Conservation (phyloP, 2,888 invertebrate genomes). For the Drosophila cognata region DNA sequence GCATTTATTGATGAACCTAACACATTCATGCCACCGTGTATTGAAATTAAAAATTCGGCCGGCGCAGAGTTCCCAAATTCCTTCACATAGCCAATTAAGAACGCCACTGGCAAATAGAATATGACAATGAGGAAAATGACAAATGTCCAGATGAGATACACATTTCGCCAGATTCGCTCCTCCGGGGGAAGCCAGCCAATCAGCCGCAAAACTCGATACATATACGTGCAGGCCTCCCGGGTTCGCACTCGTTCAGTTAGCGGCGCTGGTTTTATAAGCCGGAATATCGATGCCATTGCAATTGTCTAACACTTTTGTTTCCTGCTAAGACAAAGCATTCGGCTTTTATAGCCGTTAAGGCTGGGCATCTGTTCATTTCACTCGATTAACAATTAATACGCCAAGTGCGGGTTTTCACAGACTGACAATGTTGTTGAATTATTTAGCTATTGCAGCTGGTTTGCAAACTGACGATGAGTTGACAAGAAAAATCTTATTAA, state of each 20-base stretch:
- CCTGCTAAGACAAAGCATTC: no score
- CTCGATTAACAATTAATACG: constrained; percentile 24
- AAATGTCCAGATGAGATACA: constrained; percentile 54
- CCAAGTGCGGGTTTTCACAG: neutral
- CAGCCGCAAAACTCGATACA: constrained; percentile 48
- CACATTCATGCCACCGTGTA: constrained; percentile 59
- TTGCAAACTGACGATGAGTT: neutral
- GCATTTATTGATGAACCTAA: constrained; percentile 54
- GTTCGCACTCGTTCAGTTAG: constrained; percentile 47
- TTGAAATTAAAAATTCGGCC: constrained; percentile 61
- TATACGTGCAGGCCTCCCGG: constrained; percentile 50
- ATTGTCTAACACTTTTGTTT: neutral
- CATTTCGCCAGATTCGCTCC: constrained; percentile 37
- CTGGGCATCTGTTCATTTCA: constrained; percentile 50
- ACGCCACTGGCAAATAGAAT: constrained; percentile 60
- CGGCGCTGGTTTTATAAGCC: constrained; percentile 51
- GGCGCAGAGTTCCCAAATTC: constrained; percentile 60
- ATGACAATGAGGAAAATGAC: constrained; percentile 38
- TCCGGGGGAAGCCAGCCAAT: constrained; percentile 62
- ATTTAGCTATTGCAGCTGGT: neutral
- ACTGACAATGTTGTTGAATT: neutral
- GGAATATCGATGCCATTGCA: constrained; percentile 35
- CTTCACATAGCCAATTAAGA: constrained; percentile 55
- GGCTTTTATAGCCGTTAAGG: constrained; percentile 34
- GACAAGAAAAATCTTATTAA: neutral